These are phyloP conservation scores for Polymixis flavicincta DNA, from an alignment of 2,888 invertebrate species.

Conservation along the genomic window DNA sequence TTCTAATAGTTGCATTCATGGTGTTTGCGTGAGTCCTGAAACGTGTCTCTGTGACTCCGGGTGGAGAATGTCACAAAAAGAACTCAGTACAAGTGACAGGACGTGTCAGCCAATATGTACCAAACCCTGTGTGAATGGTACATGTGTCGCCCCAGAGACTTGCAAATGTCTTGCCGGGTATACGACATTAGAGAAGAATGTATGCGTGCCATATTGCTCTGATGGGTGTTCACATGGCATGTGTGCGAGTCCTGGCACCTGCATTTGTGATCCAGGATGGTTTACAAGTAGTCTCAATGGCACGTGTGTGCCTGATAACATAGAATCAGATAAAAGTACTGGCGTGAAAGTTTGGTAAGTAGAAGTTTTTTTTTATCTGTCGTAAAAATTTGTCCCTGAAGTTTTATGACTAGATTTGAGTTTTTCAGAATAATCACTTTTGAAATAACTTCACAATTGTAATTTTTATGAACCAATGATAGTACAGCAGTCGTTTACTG, in stretches of 20 bases:
- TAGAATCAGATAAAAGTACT: neutral
- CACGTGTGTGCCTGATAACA: constrained; percentile 17
- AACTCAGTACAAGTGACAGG: neutral
- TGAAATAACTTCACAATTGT: neutral
- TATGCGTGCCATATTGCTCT: constrained; percentile 36
- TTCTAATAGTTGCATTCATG: constrained; percentile 29
- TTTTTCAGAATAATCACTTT: neutral
- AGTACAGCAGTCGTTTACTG: neutral
- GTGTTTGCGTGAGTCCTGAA: constrained; percentile 34
- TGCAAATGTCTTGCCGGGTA: constrained; percentile 45
- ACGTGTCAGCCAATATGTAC: constrained; percentile 27
- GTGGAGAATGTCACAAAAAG: constrained; percentile 12
- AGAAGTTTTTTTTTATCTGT: neutral
- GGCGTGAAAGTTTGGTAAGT: constrained; percentile 19
- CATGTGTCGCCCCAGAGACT: constrained; percentile 42
- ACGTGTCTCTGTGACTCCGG: constrained; percentile 33
- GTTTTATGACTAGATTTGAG: neutral
- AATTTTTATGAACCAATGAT: neutral
- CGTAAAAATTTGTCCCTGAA: neutral
- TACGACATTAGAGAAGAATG: neutral
- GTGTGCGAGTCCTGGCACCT: constrained; percentile 32
- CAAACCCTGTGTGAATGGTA: constrained; percentile 31
- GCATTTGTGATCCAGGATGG: constrained; percentile 43
- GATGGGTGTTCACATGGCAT: constrained; percentile 33
- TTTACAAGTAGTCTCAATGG: constrained; percentile 14